phyloP scores from a whole-genome alignment of 2,113 vertebrate genomes.

The Kobus ellipsiprymnus region DNA sequence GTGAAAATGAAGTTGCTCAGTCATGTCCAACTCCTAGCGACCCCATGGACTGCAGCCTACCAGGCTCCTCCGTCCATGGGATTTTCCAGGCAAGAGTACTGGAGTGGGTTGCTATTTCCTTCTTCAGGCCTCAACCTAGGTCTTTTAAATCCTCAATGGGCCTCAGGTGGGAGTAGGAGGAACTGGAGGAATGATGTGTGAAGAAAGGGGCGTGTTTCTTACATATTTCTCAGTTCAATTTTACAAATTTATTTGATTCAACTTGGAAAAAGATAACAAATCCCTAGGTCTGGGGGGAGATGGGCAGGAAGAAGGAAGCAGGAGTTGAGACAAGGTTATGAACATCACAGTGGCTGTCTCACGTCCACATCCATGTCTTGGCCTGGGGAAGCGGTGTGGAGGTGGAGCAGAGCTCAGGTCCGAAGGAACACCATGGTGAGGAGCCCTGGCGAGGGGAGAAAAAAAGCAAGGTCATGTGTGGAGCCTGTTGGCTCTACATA shows the following conservation, averaged over 20 bases:
- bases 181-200: not conserved
- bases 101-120: too few relatives aligned
- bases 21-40: too few relatives aligned
- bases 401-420: conserved; percentile 21
- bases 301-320: not conserved
- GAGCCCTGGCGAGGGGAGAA: conserved; percentile 50
- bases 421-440: conserved; percentile 76
- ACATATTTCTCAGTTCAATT: not conserved
- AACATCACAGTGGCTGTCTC: conserved; percentile 49
- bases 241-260: conserved; percentile 59
- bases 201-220: not conserved
- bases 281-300: not conserved
- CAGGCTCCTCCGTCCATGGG: too few relatives aligned
- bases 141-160: not conserved
- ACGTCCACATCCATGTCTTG: not conserved
- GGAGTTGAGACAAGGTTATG: not conserved
- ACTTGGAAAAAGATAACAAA: conserved; percentile 71
- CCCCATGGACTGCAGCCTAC: too few relatives aligned
- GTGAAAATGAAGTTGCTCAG: too few relatives aligned
- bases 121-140: not conserved
- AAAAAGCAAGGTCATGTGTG: not conserved
- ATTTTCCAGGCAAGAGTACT: too few relatives aligned
- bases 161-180: not conserved
- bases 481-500: not conserved
- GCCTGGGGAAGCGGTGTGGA: not conserved